Percentiles rank a stretch among this genome's conserved stretches.
phyloP scores from a whole-genome alignment of 2,888 invertebrate species.

The Tipula vernalis region DNA sequence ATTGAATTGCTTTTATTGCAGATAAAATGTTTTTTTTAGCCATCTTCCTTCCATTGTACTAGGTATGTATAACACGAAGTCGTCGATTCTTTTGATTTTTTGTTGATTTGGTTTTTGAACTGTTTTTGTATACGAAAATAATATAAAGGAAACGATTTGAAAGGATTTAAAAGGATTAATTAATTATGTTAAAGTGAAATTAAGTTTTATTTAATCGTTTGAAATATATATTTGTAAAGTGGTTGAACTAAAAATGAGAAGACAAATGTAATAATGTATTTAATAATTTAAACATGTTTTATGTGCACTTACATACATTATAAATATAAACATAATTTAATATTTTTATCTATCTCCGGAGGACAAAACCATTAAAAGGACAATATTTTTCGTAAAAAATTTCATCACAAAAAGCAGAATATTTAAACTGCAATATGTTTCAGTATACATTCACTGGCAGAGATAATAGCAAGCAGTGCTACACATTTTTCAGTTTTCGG shows the following conservation, averaged over 20 bases:
- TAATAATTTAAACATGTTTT: not conserved
- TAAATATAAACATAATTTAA: too few species aligned
- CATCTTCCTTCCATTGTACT: not conserved
- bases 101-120: not conserved
- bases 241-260: not conserved
- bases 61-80: not conserved
- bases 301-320: too few species aligned
- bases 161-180: not conserved
- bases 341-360: not conserved
- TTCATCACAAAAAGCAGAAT: too few species aligned
- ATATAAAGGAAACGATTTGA: not conserved
- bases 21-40: not conserved
- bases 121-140: not conserved
- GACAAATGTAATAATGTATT: not conserved
- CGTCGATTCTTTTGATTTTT: not conserved
- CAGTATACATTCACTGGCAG: too few species aligned
- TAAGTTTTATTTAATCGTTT: not conserved
- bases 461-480: too few species aligned
- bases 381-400: not conserved
- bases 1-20: not conserved
- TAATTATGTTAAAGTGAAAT: not conserved
- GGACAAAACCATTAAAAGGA: not conserved
- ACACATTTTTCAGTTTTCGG: too few species aligned
- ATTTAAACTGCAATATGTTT: too few species aligned
- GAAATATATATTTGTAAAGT: not conserved